Evolutionary conservation across 2,797 vertebrate species (phyloP).

Genomic region (Toxotes lorentzi): DNA sequence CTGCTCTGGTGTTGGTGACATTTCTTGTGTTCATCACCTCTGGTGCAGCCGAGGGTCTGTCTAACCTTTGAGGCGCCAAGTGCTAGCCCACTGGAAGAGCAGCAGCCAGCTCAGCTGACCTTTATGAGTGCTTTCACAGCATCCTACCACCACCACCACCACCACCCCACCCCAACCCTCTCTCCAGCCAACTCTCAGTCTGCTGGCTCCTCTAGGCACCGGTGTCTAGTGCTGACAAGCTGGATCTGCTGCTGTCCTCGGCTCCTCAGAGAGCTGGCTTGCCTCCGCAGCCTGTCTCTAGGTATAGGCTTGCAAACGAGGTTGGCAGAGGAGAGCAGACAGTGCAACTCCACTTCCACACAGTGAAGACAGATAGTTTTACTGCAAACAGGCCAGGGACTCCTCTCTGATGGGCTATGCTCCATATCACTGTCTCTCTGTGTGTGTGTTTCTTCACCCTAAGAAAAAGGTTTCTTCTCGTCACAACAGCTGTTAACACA

Average conservation of each 20-base stretch:
- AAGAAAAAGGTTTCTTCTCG: not conserved
- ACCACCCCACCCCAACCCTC: not conserved
- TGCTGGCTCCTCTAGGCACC: constrained; percentile 35
- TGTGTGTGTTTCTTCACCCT: constrained; percentile 13
- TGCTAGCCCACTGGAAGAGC: constrained; percentile 54
- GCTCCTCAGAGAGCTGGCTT: constrained; percentile 50
- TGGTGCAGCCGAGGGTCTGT: constrained; percentile 57
- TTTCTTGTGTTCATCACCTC: constrained; percentile 73
- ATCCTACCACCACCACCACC: not conserved
- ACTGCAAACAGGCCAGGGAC: constrained; percentile 39
- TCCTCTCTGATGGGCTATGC: constrained; percentile 14
- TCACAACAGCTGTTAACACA: not conserved
- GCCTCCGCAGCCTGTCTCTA: constrained; percentile 48
- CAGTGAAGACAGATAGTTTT: constrained; percentile 44
- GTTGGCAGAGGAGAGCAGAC: constrained; percentile 47
- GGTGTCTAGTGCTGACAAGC: constrained; percentile 50
- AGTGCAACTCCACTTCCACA: constrained; percentile 37
- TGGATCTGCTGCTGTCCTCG: constrained; percentile 56
- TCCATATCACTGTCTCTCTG: constrained; percentile 11
- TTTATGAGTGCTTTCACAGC: constrained; percentile 66
- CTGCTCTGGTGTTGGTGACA: constrained; percentile 67
- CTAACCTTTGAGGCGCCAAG: constrained; percentile 79
- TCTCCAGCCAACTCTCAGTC: constrained; percentile 31
- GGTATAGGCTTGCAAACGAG: constrained; percentile 39
- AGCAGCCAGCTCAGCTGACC: constrained; percentile 72